Evolutionary conservation across 2,797 vertebrate species (phyloP).

Genomic region (Myripristis murdjan): DNA sequence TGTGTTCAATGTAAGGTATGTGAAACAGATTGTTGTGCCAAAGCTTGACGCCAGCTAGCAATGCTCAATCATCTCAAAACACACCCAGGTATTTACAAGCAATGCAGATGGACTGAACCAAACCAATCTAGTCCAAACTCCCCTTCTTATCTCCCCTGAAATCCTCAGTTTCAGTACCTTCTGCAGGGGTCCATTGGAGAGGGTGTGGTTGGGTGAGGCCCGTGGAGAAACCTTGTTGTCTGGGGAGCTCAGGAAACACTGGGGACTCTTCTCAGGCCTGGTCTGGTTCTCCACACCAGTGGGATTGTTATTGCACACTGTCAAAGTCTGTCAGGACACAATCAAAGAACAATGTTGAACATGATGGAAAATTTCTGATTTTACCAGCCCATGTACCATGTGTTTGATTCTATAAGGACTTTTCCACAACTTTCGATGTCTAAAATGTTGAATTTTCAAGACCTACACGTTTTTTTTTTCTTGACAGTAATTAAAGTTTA

Average conservation of each 20-base stretch:
- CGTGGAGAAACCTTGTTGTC: constrained; percentile 81
- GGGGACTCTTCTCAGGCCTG: constrained; percentile 82
- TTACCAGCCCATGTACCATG: neutral
- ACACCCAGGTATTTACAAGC: too few species aligned
- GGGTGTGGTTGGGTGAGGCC: constrained; percentile 81
- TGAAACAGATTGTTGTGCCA: neutral
- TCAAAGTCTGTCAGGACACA: constrained; percentile 86
- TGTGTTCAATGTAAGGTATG: too few species aligned
- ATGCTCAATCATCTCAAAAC: neutral
- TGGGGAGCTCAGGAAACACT: constrained; percentile 87
- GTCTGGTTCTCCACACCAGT: constrained; percentile 81
- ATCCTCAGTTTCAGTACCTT: constrained; percentile 84
- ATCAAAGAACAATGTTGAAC: constrained; percentile 6
- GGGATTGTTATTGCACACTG: constrained; percentile 82
- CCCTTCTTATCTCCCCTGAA: too few species aligned
- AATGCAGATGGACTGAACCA: too few species aligned
- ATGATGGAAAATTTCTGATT: neutral
- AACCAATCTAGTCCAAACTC: too few species aligned
- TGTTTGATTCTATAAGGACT: neutral
- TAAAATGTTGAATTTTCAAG: too few species aligned
- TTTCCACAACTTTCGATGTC: too few species aligned
- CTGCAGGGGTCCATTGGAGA: constrained; percentile 89
- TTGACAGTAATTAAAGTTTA: too few species aligned
- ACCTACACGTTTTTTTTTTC: too few species aligned
- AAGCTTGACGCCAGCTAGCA: too few species aligned